Conservation (phyloP, 2,113 vertebrate genomes). For the Salvelinus fontinalis region DNA sequence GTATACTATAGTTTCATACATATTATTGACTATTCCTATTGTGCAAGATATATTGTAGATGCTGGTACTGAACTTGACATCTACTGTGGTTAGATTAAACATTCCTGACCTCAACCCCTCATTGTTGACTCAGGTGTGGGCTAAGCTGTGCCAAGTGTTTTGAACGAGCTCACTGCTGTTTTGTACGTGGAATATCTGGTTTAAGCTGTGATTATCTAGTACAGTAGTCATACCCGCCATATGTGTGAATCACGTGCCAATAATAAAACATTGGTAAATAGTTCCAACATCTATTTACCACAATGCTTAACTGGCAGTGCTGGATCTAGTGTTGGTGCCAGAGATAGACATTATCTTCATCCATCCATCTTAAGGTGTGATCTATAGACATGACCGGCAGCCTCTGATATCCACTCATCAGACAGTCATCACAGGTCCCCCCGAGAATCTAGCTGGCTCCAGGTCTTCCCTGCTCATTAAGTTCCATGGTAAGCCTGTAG, state of each 20-base stretch:
- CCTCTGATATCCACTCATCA: constrained; percentile 78
- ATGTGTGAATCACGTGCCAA: neutral
- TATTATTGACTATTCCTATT: neutral
- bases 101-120: neutral
- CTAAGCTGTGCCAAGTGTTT: neutral
- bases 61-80: neutral
- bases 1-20: neutral
- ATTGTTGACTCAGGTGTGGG: neutral
- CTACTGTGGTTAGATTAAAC: neutral
- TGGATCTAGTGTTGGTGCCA: neutral
- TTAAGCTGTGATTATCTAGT: neutral
- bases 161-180: neutral
- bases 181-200: neutral
- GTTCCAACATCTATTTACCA: neutral
- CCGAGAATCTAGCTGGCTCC: constrained; percentile 76
- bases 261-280: neutral
- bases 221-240: neutral
- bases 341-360: neutral
- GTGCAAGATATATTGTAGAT: neutral
- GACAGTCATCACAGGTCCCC: constrained; percentile 63
- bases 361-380: constrained; percentile 53
- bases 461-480: constrained; percentile 75
- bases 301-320: neutral
- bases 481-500: constrained; percentile 74
- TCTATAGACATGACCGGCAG: constrained; percentile 76